Evolutionary conservation across 2,888 invertebrate genomes (phyloP).

Genomic region (Notodonta dromedarius): DNA sequence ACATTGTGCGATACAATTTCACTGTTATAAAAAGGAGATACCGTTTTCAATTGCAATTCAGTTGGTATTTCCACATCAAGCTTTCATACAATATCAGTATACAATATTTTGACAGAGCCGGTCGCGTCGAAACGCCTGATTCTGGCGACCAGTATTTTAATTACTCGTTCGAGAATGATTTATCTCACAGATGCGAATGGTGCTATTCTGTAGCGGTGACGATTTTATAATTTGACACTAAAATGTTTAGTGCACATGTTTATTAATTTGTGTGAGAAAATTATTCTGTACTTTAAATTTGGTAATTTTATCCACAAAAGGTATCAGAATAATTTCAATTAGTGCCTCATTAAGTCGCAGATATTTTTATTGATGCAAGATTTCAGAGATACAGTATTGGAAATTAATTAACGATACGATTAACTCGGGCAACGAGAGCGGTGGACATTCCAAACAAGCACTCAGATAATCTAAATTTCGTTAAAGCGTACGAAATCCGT

Average conservation of each 20-base stretch:
- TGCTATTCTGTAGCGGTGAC: constrained; percentile 37
- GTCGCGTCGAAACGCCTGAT: constrained; percentile 72
- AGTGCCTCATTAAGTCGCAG: no score
- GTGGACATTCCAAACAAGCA: constrained; percentile 19
- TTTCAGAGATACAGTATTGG: constrained; percentile 9
- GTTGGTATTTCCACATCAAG: constrained; percentile 36
- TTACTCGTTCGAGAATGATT: constrained; percentile 82
- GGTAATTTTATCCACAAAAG: no score
- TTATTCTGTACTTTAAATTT: no score
- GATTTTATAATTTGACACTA: constrained; percentile 19
- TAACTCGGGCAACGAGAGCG: constrained; percentile 32
- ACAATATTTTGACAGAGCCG: constrained; percentile 36
- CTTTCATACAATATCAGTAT: constrained; percentile 36
- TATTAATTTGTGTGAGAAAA: not conserved
- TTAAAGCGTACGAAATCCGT: constrained; percentile 64
- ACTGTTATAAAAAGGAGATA: constrained; percentile 22
- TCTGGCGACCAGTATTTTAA: constrained; percentile 81
- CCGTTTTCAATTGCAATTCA: constrained; percentile 42
- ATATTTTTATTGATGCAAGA: not conserved
- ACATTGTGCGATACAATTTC: not conserved
- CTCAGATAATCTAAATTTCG: constrained; percentile 36
- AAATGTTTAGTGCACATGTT: not conserved
- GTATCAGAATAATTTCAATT: no score
- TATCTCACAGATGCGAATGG: constrained; percentile 59
- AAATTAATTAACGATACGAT: constrained; percentile 6